Percentiles rank a stretch among this genome's conserved stretches.
phyloP scores from a whole-genome alignment of 2,888 invertebrate genomes.

The Trimorus sp. region DNA sequence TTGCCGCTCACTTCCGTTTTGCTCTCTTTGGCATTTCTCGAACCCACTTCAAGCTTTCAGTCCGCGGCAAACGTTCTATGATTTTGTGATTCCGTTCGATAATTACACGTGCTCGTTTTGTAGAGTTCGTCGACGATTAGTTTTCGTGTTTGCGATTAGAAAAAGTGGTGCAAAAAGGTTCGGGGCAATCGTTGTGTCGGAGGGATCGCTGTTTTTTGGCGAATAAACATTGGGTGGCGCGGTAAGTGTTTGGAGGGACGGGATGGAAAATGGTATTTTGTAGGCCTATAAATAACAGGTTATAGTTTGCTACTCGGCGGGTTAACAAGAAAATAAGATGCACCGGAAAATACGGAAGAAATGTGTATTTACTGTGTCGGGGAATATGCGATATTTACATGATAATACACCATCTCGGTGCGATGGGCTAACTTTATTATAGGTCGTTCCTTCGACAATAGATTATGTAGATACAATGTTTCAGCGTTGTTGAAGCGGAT shows the following conservation, averaged over 20 bases:
- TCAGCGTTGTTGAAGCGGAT: slow-evolving; percentile 37
- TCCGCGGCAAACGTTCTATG: background rate
- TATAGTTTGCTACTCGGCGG: background rate
- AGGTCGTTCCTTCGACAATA: slow-evolving; percentile 48
- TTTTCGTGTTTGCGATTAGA: too few species aligned
- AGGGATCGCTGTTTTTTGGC: too few species aligned
- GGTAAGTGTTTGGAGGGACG: too few species aligned
- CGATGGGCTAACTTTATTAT: slow-evolving; percentile 71
- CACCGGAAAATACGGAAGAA: slow-evolving; percentile 30
- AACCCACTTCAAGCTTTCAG: slow-evolving; percentile 4
- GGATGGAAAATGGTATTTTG: too few species aligned
- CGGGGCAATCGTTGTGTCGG: too few species aligned
- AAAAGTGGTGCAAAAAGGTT: too few species aligned
- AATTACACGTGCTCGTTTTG: background rate
- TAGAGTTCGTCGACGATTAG: too few species aligned
- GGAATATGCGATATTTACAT: slow-evolving; percentile 77
- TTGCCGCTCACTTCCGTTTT: slow-evolving; percentile 16
- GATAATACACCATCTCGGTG: slow-evolving; percentile 72
- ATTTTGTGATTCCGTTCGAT: slow-evolving; percentile 1
- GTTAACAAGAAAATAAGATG: background rate
- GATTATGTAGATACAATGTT: slow-evolving; percentile 50
- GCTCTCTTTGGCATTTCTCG: slow-evolving; percentile 25
- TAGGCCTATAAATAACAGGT: background rate
- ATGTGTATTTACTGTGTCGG: slow-evolving; percentile 71
- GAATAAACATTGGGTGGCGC: too few species aligned